Base-by-base conservation (phyloP, 2,113 vertebrate genomes). In the Mesembrinibis cayennensis region DNA sequence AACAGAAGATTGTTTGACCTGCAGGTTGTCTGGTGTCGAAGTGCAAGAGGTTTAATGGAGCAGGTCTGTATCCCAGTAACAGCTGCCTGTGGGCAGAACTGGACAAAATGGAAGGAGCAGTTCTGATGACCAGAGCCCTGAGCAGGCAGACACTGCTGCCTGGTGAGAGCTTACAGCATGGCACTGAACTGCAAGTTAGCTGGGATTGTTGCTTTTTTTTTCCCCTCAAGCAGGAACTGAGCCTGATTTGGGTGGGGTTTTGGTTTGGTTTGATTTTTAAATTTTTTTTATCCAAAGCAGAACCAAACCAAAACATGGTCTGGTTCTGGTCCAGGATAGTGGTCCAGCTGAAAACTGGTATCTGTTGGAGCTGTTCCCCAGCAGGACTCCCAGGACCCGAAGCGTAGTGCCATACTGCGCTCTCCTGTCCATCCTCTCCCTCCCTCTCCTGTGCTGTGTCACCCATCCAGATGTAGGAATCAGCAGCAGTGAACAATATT, bases 361-460 rank as follows among this genome's bases (percentile, higher is more conserved):
- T 63, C 55, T 70, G 20, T 38, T 49, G 59, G 44, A 49, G 30
- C 38, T 53, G 55, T 53, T 84, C 10, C 27, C 32, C 16, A 63
- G 21, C 34, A 70, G 67, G 73, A 36, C 49, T 62, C 7, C 32
- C 26, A 13, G n/a, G 62, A 49, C 74, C 23, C 3, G 0, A 71
- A 65, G 44, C 1, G 0, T 3, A 47, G 42, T 42, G 62, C 30
- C 25, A 11, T 11, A 8, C 27, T 26, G 23, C 0, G 4, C 56
- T 42, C 67, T 67, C 11, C 61, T 69, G 66, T 32, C 67, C 44
- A 9, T 52, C 16, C 36, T 73, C 52, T 67, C 71, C 74, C n/a
- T 74, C 15, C 40, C 13, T 58, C 44, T 49, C 20, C 55, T 38
- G 32, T 40, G 42, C 69, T 34, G 20, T 4, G 1, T 66, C 40